phyloP scores from a whole-genome alignment of 92 coral and sea anemone genomes.

The Actinernus sp. region DNA sequence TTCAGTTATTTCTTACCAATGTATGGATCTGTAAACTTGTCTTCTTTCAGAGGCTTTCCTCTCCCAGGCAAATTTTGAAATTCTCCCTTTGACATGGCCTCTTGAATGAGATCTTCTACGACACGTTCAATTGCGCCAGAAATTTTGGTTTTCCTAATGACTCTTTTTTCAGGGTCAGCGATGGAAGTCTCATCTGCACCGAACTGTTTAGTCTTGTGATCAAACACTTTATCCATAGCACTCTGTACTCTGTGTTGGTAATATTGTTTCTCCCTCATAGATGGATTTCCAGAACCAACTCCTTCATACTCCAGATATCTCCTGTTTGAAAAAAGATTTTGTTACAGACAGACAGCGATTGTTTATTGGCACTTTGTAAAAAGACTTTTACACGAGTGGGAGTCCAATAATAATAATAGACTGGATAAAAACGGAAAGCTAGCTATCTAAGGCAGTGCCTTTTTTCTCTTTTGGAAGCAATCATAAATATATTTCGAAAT shows the following conservation, averaged over 20 bases:
- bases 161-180: slow-evolving; percentile 83
- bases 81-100: slow-evolving; percentile 91
- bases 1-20: slow-evolving; percentile 71
- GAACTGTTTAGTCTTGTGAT: slow-evolving; percentile 63
- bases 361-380: no score
- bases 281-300: slow-evolving; percentile 80
- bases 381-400: no score
- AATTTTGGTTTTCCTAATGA: slow-evolving; percentile 66
- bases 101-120: slow-evolving; percentile 88
- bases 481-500: no score
- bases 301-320: slow-evolving; percentile 84
- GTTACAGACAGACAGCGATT: no score
- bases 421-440: no score
- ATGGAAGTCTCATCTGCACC: slow-evolving; percentile 90
- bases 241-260: slow-evolving; percentile 73
- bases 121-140: slow-evolving; percentile 85
- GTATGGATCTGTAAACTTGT: slow-evolving; percentile 46
- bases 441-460: no score
- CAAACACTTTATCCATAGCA: slow-evolving; percentile 79
- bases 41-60: slow-evolving; percentile 77
- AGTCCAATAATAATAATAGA: no score
- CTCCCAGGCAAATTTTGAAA: slow-evolving; percentile 80
- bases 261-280: slow-evolving; percentile 72
- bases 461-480: no score
- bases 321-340: no score